These are phyloP conservation scores for Paracanthobrama guichenoti DNA, from an alignment of 2,113 vertebrate genomes.

Conservation along the genomic window DNA sequence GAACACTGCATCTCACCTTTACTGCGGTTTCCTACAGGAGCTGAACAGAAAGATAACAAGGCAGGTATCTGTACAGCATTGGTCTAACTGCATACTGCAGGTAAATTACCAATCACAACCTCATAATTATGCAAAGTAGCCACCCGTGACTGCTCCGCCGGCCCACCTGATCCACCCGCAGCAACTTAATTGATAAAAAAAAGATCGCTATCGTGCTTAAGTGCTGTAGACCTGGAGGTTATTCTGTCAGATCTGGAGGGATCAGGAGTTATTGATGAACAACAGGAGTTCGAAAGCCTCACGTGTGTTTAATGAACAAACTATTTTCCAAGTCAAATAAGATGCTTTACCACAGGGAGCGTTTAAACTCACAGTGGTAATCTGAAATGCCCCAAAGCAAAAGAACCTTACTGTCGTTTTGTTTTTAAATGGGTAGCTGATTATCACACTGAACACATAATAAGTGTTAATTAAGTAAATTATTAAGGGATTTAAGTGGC, in stretches of 20 bases:
- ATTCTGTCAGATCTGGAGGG: background rate
- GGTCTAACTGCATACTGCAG: background rate
- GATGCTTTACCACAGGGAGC: background rate
- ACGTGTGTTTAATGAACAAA: background rate
- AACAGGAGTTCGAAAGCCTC: background rate
- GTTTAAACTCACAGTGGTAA: background rate
- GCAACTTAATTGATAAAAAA: slow-evolving; percentile 68
- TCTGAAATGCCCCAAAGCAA: background rate
- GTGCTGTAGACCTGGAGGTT: slow-evolving; percentile 31
- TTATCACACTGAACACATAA: slow-evolving; percentile 16
- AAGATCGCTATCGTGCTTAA: slow-evolving; percentile 58
- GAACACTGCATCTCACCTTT: slow-evolving; percentile 1
- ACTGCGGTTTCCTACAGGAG: background rate
- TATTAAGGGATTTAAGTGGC: slow-evolving; percentile 23
- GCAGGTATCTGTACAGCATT: background rate
- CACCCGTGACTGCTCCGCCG: slow-evolving; percentile 9
- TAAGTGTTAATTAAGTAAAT: slow-evolving; percentile 21
- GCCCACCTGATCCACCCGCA: slow-evolving; percentile 55
- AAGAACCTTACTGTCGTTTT: background rate
- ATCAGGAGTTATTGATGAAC: background rate
- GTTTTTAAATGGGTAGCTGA: background rate
- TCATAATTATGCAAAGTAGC: slow-evolving; percentile 21
- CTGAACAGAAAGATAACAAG: slow-evolving; percentile 7
- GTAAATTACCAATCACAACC: slow-evolving; percentile 28
- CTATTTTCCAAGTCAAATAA: background rate